Evolutionary conservation across 2,888 invertebrate species (phyloP), one percentile per base, ranked within the genome.

Genomic region (Xestia xanthographa): DNA sequence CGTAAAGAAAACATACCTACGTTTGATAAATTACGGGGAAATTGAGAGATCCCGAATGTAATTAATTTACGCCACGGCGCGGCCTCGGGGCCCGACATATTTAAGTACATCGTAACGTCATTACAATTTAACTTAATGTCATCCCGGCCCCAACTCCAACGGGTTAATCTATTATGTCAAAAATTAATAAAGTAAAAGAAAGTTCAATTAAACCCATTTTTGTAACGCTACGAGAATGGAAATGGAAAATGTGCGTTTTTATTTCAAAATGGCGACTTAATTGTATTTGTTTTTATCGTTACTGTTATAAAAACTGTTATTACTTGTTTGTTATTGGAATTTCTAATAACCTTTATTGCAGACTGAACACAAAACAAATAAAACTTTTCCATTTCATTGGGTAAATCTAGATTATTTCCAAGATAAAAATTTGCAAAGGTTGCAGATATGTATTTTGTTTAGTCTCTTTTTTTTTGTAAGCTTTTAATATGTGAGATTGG

Each of bases 61-160:
- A 90, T 91, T 84, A 88, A 86, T 88, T 88, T 83, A 86, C 77
- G 75, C 71, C 75, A 73, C 74, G 76, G 74, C 80, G 80, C 41
- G 48, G 48, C 48, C 22, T 22, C 79, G 79, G 75, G 75, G 79
- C 80, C 17, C 81, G 82, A 85, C 86, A 87, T 86, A 84, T 90
- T 90, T 86, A 87, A 87, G 84, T 73, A 86, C 82, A 85, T 85
- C 82, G 84, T 89, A 89, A 90, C 83, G 83, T 86, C 83, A 83
- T 89, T 90, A 86, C 82, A 84, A 86, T 86, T 86, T 79, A 79
- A 72, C 75, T 82, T 85, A 87, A 87, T 86, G 84, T 85, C 72
- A 60, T 75, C 75, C 74, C 76, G 66, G 79, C 82, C 62, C 70
- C 79, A 60, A 84, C 79, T 83, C 65, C 72, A 65, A 87, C 60